These are phyloP conservation scores for Anguilla japonica DNA, from an alignment of 2,113 vertebrate genomes.

Conservation along the genomic window DNA sequence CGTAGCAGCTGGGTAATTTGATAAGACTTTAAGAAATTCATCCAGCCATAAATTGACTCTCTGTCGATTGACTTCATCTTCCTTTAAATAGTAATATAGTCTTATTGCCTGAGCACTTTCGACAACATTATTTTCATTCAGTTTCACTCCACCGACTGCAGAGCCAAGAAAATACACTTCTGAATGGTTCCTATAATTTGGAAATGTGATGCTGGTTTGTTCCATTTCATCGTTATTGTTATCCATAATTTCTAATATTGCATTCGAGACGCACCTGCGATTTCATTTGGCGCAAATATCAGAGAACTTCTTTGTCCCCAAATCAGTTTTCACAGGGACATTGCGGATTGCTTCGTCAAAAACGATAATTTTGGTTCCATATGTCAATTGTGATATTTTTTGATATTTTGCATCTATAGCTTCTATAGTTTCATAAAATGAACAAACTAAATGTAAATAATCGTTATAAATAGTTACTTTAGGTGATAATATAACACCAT, in stretches of 20 bases:
- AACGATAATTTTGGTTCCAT: neutral
- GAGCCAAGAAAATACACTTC: neutral
- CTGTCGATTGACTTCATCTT: neutral
- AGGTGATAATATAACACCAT: too few species aligned
- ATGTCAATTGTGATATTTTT: too few species aligned
- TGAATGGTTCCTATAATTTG: neutral
- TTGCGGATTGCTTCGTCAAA: neutral
- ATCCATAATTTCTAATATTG: neutral
- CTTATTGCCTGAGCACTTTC: neutral
- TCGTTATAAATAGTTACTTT: too few species aligned
- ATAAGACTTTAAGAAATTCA: neutral
- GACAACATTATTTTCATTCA: neutral
- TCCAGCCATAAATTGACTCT: neutral
- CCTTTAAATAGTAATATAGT: neutral
- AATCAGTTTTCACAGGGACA: neutral
- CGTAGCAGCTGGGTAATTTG: neutral
- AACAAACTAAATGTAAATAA: too few species aligned
- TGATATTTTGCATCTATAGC: too few species aligned
- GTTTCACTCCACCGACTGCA: neutral
- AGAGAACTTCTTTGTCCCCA: neutral
- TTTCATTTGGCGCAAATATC: neutral
- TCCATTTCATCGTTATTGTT: neutral
- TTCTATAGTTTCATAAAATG: too few species aligned
- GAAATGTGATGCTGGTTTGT: neutral
- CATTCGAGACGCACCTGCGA: neutral